Evolutionary conservation across 2,113 vertebrate genomes (phyloP).

Genomic region (Aix galericulata): DNA sequence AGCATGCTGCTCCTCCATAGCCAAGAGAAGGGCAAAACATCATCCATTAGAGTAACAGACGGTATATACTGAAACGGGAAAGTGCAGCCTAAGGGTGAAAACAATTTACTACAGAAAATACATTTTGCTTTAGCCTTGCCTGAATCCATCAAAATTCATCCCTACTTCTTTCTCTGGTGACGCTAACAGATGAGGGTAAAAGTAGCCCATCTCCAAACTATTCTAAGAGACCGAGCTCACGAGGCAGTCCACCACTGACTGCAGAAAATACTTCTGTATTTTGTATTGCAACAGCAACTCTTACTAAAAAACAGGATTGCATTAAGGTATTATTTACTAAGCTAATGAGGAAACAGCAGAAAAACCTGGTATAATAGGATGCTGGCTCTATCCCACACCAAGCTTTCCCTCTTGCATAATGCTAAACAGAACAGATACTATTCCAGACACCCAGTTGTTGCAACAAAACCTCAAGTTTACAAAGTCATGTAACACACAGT

Average conservation of each 20-base stretch:
- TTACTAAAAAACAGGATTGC: background rate
- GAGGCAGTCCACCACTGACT: background rate
- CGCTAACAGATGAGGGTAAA: background rate
- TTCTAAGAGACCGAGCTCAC: background rate
- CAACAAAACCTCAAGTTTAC: background rate
- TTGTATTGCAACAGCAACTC: background rate
- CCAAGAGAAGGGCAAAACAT: constrained; percentile 15
- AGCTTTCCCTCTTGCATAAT: background rate
- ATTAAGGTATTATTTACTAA: background rate
- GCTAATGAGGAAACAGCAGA: background rate
- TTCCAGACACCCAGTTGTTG: background rate
- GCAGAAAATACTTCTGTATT: background rate
- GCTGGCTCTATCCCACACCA: background rate
- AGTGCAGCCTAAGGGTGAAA: background rate
- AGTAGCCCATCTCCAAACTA: background rate
- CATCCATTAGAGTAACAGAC: background rate
- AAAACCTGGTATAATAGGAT: background rate
- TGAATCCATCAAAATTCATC: background rate
- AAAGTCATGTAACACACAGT: background rate
- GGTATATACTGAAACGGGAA: background rate
- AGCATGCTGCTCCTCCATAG: background rate
- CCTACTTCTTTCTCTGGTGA: background rate
- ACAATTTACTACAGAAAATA: background rate
- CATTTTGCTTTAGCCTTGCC: background rate
- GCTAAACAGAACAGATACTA: background rate